Evolutionary conservation across 2,113 vertebrate species (phyloP).

Genomic region (Pangasianodon hypophthalmus): DNA sequence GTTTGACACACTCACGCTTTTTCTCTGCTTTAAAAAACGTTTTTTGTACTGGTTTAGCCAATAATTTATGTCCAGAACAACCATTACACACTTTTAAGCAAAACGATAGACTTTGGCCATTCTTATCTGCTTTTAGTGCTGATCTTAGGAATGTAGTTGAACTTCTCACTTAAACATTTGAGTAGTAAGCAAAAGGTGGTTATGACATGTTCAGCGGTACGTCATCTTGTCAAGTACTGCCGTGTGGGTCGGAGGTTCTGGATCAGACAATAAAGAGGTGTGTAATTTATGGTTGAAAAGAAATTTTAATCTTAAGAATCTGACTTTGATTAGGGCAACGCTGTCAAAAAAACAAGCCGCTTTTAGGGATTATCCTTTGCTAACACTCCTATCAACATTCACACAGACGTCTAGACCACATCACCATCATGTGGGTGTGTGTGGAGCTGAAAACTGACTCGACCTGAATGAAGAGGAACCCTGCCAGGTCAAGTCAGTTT

Average conservation of each 20-base stretch:
- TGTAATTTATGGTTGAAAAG: not conserved
- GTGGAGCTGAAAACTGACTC: slow-evolving; percentile 9
- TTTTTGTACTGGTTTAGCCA: not conserved
- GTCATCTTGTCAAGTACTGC: not conserved
- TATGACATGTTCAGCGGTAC: not conserved
- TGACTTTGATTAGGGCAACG: slow-evolving; percentile 10
- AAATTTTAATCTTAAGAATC: not conserved
- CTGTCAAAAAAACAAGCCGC: not conserved
- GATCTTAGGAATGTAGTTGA: not conserved
- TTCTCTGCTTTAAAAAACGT: not conserved
- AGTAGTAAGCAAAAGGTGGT: not conserved
- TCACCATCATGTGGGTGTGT: not conserved
- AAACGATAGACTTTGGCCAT: slow-evolving; percentile 18
- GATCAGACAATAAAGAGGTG: not conserved
- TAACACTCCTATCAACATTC: slow-evolving; percentile 5
- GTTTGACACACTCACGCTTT: not conserved
- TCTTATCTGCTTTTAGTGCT: slow-evolving; percentile 20
- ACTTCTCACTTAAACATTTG: not conserved
- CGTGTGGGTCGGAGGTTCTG: not conserved
- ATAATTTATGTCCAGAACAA: slow-evolving; percentile 13
- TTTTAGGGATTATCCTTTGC: slow-evolving; percentile 28
- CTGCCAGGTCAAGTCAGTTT: slow-evolving; percentile 51
- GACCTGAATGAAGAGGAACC: slow-evolving; percentile 25
- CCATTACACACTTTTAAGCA: slow-evolving; percentile 10
- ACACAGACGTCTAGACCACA: not conserved